Conservation (phyloP, 1,140 invertebrate species). For the Metaphire vulgaris region DNA sequence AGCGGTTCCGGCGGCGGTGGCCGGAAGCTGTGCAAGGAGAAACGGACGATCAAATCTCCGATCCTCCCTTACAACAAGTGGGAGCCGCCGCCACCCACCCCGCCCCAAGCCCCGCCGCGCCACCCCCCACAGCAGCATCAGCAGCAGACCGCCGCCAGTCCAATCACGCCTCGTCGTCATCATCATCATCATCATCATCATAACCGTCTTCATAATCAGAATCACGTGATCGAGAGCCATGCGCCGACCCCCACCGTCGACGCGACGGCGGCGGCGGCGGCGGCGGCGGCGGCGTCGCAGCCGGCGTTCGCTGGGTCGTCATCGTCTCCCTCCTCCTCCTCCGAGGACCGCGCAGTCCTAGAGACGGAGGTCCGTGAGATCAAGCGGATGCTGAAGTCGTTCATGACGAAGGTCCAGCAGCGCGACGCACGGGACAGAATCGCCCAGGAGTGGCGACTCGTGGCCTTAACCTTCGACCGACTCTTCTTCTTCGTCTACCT, state of each 20-base stretch:
- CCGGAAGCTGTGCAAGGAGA: slow-evolving; percentile 2
- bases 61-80: slow-evolving; percentile 27
- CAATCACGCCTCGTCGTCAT: not conserved
- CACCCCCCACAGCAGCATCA: no score
- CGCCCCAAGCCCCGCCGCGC: no score
- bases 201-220: no score
- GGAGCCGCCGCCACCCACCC: slow-evolving; percentile 10
- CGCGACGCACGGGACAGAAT: slow-evolving; percentile 39
- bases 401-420: slow-evolving; percentile 37
- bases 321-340: no score
- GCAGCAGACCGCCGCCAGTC: not conserved
- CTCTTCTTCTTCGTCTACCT: slow-evolving; percentile 50
- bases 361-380: slow-evolving; percentile 42
- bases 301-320: not conserved
- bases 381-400: slow-evolving; percentile 32
- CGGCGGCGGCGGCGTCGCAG: no score
- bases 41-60: slow-evolving; percentile 17
- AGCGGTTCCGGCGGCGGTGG: not conserved
- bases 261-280: no score
- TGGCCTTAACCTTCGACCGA: slow-evolving; percentile 49
- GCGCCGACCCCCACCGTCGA: no score
- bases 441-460: slow-evolving; percentile 44
- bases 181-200: no score
- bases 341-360: not conserved
- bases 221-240: not conserved